Base-by-base conservation (phyloP, 1,140 invertebrate genomes). In the Ceratina calcarata region DNA sequence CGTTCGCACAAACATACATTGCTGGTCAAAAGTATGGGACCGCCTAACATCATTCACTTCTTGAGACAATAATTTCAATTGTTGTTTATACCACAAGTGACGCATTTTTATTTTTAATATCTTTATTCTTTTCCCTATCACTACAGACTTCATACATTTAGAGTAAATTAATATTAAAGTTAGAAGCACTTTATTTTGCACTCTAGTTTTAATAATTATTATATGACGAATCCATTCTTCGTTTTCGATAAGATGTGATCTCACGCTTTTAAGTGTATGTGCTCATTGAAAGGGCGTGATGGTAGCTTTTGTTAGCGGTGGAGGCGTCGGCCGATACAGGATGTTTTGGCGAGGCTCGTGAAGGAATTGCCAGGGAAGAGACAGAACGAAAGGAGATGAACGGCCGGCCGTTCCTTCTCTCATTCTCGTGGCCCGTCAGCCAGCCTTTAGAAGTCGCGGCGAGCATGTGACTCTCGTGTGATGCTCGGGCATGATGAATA, bases 281-380 rank as follows among this genome's bases (percentile, higher is more conserved):
- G 37, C 2, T 45, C 37, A 45, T 45, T 45, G 37, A 45, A 45
- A 45, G 76, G 57, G 66, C 64, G 66, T 70, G 65, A 16, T 55
- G 67, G 75, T 73, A 55, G 58, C 80, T 73, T 79, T 78, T 75
- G 70, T 85, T 78, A 80, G 64, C 81, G 86, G 82, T 83, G 78
- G 32, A 85, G 80, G 67, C 74, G 80, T 74, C 73, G 66, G 73
- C 20, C 61, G 61, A 64, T 84, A 75, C 87, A 88, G 87, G 86
- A 88, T 86, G 79, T 89, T 89, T 88, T 83, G 84, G 82, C 72
- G 84, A 57, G 76, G 64, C 72, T 88, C 87, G 82, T 86, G 85
- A 89, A 85, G 85, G 86, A 89, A 89, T 89, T 85, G 77, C 81
- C 55, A 45, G n/a, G 68, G 77, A 74, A 76, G 75, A 70, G 77